Percentiles rank a stretch among this genome's conserved stretches.
Evolutionary conservation across 37 sponge, comb jelly and placozoan species (phyloP).

Genomic region (Agelas oroides): DNA sequence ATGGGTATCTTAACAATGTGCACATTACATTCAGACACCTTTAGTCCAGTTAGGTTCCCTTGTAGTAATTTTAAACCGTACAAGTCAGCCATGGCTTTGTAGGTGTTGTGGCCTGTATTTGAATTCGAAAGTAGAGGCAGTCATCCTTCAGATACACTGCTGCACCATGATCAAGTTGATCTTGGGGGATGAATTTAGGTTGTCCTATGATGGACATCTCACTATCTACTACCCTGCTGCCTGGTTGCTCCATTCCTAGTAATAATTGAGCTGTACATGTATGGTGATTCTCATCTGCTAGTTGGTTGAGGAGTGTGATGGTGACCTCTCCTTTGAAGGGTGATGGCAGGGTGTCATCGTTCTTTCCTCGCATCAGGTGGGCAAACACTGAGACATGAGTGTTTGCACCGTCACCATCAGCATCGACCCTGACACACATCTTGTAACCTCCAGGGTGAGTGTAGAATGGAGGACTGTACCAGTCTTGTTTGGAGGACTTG

Average conservation of each 20-base stretch:
- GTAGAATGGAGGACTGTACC: slow-evolving; percentile 30
- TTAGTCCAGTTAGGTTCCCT: not conserved
- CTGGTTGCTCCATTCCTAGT: too few species aligned
- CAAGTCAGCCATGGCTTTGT: too few species aligned
- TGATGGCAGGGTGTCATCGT: slow-evolving; percentile 14
- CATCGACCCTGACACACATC: slow-evolving; percentile 2
- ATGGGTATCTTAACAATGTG: too few species aligned
- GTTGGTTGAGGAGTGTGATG: slow-evolving; percentile 22
- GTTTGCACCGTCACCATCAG: not conserved
- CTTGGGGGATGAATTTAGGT: too few species aligned
- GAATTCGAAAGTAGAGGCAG: too few species aligned
- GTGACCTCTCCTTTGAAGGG: not conserved
- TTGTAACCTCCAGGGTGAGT: slow-evolving; percentile 17
- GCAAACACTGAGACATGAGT: too few species aligned
- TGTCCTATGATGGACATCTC: too few species aligned
- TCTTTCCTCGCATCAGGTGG: slow-evolving; percentile 12
- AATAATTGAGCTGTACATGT: not conserved
- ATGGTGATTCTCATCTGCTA: not conserved
- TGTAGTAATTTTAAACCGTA: too few species aligned
- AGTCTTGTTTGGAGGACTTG: not conserved
- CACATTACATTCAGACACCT: not conserved
- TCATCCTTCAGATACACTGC: too few species aligned
- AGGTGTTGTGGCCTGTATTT: too few species aligned
- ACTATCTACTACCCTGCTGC: too few species aligned
- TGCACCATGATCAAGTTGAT: too few species aligned